Evolutionary conservation across 2,113 vertebrate species (phyloP).

Genomic region (Apus apus): DNA sequence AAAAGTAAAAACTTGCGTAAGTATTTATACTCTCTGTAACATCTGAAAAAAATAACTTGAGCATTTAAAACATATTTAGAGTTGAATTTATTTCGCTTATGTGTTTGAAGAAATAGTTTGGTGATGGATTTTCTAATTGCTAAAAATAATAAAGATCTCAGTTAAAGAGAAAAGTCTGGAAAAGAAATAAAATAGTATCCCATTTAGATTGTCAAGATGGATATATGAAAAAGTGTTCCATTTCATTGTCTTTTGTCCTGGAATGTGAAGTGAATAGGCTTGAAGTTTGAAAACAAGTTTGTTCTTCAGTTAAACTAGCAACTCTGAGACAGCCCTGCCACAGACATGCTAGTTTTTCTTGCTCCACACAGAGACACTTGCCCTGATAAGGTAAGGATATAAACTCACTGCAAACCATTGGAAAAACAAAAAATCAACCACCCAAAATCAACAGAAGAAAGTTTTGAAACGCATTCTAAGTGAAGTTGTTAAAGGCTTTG

Average conservation of each 20-base stretch:
- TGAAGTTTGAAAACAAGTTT: background rate
- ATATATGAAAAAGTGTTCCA: background rate
- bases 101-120: background rate
- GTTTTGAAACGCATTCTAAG: background rate
- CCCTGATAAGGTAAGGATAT: background rate
- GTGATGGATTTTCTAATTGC: background rate
- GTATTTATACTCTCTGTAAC: background rate
- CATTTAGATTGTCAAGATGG: background rate
- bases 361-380: background rate
- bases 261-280: background rate
- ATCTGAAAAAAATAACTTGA: background rate
- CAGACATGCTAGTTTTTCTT: background rate
- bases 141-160: background rate
- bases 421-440: background rate
- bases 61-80: background rate
- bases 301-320: background rate
- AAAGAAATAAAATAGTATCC: background rate
- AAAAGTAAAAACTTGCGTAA: background rate
- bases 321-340: background rate
- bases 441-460: background rate
- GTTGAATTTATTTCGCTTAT: background rate
- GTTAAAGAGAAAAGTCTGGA: background rate
- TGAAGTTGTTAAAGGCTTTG: background rate
- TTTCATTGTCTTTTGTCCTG: background rate
- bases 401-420: background rate